A percentile compares a stretch with the other conserved stretches of the same genome.
Conservation (phyloP, 2,113 vertebrate species). For the Larimichthys polyactis region DNA sequence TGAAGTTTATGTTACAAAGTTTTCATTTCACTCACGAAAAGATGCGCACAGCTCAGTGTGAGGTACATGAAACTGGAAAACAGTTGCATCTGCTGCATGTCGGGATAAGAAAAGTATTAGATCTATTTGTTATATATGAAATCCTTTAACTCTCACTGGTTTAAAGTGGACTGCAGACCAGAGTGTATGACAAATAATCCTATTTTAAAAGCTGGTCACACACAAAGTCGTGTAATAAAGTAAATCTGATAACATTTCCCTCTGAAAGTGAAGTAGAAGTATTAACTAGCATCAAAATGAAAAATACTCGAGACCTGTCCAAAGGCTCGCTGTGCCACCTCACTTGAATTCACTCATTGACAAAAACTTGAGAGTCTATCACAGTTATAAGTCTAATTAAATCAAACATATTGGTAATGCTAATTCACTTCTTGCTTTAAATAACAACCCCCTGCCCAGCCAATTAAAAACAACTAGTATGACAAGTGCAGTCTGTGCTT, state of each 20-base stretch:
- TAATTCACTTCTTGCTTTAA: background rate
- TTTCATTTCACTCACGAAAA: slow-evolving; percentile 20
- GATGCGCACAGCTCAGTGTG: slow-evolving; percentile 25
- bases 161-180: slow-evolving; percentile 4
- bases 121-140: too few species aligned
- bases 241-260: background rate
- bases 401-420: background rate
- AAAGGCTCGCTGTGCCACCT: background rate
- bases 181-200: background rate
- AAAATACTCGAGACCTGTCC: background rate
- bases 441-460: background rate
- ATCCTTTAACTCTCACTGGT: background rate
- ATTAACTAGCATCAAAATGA: background rate
- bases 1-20: slow-evolving; percentile 36
- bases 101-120: background rate
- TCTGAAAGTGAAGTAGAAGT: background rate
- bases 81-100: background rate
- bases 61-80: slow-evolving; percentile 24
- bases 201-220: background rate
- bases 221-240: background rate
- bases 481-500: background rate
- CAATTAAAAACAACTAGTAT: background rate
- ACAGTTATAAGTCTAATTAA: background rate
- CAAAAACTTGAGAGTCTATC: background rate
- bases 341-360: background rate